phyloP scores from a whole-genome alignment of 1,140 invertebrate species.

The Halyomorpha halys region DNA sequence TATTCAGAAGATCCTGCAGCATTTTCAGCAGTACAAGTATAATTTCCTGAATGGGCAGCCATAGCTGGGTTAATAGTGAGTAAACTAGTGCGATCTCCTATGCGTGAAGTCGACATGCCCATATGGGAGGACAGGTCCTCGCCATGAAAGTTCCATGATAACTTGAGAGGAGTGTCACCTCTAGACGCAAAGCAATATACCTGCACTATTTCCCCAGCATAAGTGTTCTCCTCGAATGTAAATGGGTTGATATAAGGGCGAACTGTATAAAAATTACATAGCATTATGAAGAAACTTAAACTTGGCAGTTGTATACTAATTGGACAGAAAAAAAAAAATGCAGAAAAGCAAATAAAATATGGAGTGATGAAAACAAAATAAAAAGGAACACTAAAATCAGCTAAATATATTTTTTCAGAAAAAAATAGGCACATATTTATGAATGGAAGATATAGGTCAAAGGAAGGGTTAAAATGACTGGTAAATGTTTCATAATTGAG shows the following conservation, averaged over 20 bases:
- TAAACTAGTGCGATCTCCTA: conserved; percentile 48
- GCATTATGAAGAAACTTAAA: no score
- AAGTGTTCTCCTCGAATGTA: conserved; percentile 37
- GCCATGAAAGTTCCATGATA: conserved; percentile 58
- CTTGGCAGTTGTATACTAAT: no score
- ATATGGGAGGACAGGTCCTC: conserved; percentile 29
- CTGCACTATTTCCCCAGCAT: conserved; percentile 50
- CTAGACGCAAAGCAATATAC: conserved; percentile 70
- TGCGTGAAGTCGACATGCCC: conserved; percentile 39
- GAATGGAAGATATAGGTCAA: no score
- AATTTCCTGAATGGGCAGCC: conserved; percentile 58
- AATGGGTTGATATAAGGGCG: conserved; percentile 35
- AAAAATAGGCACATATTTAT: no score
- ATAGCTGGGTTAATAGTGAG: conserved; percentile 39
- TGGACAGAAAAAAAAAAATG: no score
- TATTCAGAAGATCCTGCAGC: conserved; percentile 39
- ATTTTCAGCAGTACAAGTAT: conserved; percentile 62
- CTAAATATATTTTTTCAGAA: no score
- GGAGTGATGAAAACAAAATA: no score
- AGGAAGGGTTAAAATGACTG: no score
- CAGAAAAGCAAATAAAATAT: no score
- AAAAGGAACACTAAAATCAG: no score
- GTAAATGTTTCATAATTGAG: no score
- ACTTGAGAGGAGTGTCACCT: conserved; percentile 69
- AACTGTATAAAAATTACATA: conserved; percentile 29